Base-by-base conservation (phyloP, 2,113 vertebrate genomes). In the Hippolais icterina region DNA sequence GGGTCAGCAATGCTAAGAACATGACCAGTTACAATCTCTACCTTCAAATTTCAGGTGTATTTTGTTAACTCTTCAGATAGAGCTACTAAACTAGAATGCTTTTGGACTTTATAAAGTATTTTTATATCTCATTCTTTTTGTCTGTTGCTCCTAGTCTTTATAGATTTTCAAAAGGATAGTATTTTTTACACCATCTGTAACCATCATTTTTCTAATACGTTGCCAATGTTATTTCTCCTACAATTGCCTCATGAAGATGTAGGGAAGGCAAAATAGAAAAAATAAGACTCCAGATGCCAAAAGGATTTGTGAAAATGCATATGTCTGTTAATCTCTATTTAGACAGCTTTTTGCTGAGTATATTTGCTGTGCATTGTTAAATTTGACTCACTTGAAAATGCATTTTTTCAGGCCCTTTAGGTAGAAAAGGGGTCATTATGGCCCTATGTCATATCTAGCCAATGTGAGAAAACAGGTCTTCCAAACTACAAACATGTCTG, bases 171-270 rank as follows among this genome's bases (percentile, higher is more conserved):
- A 41, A 41, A 74, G 78, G 79, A 81, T 37, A 70, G 18, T 44
- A 61, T 63, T 90, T 79, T 83, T 93, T 81, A 70, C 66, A 56
- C 68, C 85, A 95, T 89, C 85, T 96, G 90, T 90, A 96, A 86
- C 61, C 46, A 91, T 19, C 3, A 31, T 83, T 80, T 92, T 75
- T 59, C 52, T 76, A 92, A 35, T 81, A 83, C 56, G 37, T 60
- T 92, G 31, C 49, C 68, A 83, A 15, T 71, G 52, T 42, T 90
- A 75, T 83, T 77, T 92, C 64, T 90, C 29, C 56, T 64, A 66
- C 84, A 96, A 60, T 37, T 93, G 19, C 50, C 66, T 83, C 35
- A 92, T 80, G 52, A 84, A 95, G 23, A 59, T 60, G 12, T 31
- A 87, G 16, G 23, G 20, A 93, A 91, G 39, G 35, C 23, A 91